Evolutionary conservation across 2,888 invertebrate species (phyloP).

Genomic region (Harpalus rufipes): DNA sequence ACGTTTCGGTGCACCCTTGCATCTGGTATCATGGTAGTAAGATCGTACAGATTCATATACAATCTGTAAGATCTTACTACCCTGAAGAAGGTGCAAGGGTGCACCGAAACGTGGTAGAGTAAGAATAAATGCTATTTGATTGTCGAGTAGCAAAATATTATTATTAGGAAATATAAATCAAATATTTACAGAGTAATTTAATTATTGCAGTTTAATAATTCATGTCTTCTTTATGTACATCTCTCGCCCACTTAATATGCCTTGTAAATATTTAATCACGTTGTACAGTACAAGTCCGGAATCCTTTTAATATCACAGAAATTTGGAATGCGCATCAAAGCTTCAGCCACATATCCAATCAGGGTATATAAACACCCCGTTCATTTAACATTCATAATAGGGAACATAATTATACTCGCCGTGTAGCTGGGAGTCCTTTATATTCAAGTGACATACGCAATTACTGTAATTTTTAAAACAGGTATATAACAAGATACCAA

Average conservation of each 20-base stretch:
- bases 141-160: too few relatives aligned
- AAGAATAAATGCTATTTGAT: too few relatives aligned
- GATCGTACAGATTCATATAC: too few relatives aligned
- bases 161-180: background rate
- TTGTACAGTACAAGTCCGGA: background rate
- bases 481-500: background rate
- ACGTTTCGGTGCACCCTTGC: too few relatives aligned
- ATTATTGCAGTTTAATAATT: background rate
- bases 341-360: background rate
- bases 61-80: too few relatives aligned
- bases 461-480: background rate
- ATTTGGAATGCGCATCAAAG: background rate
- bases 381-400: conserved; percentile 3
- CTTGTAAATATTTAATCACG: background rate
- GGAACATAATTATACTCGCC: background rate
- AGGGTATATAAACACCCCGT: background rate
- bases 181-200: background rate
- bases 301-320: background rate
- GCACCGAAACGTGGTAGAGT: too few relatives aligned
- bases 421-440: background rate
- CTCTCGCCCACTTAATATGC: conserved; percentile 1
- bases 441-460: background rate
- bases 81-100: too few relatives aligned
- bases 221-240: background rate
- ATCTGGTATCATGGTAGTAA: too few relatives aligned